Base-by-base conservation (phyloP, 2,797 vertebrate genomes). In the Malacoctenus gilli region DNA sequence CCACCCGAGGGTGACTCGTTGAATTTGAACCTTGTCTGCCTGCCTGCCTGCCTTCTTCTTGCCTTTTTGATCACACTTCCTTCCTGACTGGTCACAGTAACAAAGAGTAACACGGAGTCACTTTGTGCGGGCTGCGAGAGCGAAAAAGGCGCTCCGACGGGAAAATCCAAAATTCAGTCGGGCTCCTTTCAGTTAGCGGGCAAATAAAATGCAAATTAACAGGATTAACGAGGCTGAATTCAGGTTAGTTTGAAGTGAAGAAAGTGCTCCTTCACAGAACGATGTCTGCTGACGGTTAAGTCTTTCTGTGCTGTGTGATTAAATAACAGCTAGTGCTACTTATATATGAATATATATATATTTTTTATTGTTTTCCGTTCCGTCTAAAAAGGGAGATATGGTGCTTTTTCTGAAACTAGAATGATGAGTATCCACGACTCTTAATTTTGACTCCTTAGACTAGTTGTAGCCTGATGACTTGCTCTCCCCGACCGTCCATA, bases 321-420 rank as follows among this genome's bases (percentile, higher is more conserved):
- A 58, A 76, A 65, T 50, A 79, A 78, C 59, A 68, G 62, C 68
- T 71, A 72, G 70, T 68, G 57, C 59, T 84, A 61, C 44, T 68
- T 42, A 57, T 34, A 34, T 38, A 50, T n/a, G n/a, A n/a, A n/a
- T 2, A 35, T 23, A 59, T 68, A 55, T 47, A 62, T 68, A 64
- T 78, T 77, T 83, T 85, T 83, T 87, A 86, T 71, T 68, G 63
- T 75, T 85, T 77, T 75, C 61, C 38, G 76, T 88, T 84, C 50
- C 13, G 52, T 89, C 68, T 85, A 86, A 88, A 85, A 92, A 91
- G 90, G 89, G 90, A 92, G 84, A 87, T 83, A 66, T 77, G 82
- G 84, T 84, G 84, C 87, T 90, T 87, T 84, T 83, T 84, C 70
- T 77, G 69, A 86, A 83, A 85, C 71, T 75, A 86, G 84, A 85